A percentile compares a stretch with the other conserved stretches of the same genome.
phyloP scores from a whole-genome alignment of 2,797 vertebrate genomes.

The Carduelis carduelis region DNA sequence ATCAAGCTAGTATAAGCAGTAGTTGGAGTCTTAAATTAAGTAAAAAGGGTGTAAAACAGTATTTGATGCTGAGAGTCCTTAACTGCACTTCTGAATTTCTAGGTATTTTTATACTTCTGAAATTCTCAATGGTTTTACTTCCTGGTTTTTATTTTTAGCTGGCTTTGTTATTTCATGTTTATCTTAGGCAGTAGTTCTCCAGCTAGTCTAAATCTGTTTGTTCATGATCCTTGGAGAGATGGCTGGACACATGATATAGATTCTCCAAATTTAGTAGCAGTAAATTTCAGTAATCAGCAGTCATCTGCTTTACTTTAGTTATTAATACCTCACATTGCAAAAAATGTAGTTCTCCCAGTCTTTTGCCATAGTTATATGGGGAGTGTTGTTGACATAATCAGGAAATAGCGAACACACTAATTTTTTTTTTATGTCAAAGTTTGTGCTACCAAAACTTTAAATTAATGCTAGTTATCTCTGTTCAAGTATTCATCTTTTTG shows the following conservation, averaged over 20 bases:
- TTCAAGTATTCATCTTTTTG: background rate
- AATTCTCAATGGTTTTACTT: constrained; percentile 12
- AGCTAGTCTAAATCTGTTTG: constrained; percentile 26
- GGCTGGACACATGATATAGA: constrained; percentile 9
- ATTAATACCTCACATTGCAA: background rate
- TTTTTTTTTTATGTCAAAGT: background rate
- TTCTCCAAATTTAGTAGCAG: constrained; percentile 18
- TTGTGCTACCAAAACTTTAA: background rate
- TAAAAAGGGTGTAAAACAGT: background rate
- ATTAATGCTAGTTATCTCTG: background rate
- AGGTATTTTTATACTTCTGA: constrained; percentile 1
- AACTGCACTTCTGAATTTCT: background rate
- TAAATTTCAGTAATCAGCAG: background rate
- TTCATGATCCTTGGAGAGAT: constrained; percentile 30
- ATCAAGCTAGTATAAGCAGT: background rate
- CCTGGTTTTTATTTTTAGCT: constrained; percentile 41
- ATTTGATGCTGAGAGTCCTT: background rate
- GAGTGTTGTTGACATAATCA: background rate
- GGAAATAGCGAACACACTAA: background rate
- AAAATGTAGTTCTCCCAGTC: background rate
- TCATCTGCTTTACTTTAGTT: background rate
- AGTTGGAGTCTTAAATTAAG: background rate
- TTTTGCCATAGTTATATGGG: background rate
- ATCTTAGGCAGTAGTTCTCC: constrained; percentile 23
- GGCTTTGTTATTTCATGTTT: constrained; percentile 26